Evolutionary conservation across 2,888 invertebrate species (phyloP).

Genomic region (Chromoteleia sp.): DNA sequence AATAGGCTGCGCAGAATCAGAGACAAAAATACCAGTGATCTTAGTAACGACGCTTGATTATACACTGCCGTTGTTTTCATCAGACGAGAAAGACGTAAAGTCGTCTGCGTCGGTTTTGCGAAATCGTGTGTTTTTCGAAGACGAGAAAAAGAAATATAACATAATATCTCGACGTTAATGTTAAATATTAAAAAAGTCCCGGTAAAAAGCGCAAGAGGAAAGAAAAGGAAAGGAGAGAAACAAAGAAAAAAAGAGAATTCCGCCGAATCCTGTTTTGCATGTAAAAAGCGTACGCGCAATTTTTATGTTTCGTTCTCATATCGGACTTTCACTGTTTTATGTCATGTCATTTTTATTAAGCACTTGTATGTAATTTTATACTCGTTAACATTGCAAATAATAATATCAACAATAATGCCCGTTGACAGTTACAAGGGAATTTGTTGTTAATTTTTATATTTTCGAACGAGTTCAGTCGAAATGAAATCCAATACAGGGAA

Average conservation of each 20-base stretch:
- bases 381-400: conserved; percentile 59
- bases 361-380: conserved; percentile 56
- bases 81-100: conserved; percentile 51
- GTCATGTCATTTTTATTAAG: conserved; percentile 60
- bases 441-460: conserved; percentile 59
- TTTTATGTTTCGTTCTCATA: conserved; percentile 41
- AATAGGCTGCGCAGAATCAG: conserved; percentile 53
- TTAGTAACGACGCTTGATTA: conserved; percentile 71
- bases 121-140: conserved; percentile 23
- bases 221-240: conserved; percentile 6
- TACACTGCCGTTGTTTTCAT: conserved; percentile 58
- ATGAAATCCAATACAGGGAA: conserved; percentile 48
- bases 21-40: conserved; percentile 70
- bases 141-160: conserved; percentile 14
- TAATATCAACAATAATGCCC: conserved; percentile 47
- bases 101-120: conserved; percentile 42
- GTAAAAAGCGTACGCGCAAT: conserved; percentile 31
- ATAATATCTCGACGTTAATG: conserved; percentile 3
- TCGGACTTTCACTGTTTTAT: conserved; percentile 62
- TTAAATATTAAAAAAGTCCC: conserved; percentile 21
- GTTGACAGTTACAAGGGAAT: conserved; percentile 57
- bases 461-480: conserved; percentile 46
- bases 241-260: not conserved
- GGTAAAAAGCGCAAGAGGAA: conserved; percentile 8
- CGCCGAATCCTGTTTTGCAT: conserved; percentile 44